Evolutionary conservation across 2,113 vertebrate genomes (phyloP).

Genomic region (Malaclemys terrapin): DNA sequence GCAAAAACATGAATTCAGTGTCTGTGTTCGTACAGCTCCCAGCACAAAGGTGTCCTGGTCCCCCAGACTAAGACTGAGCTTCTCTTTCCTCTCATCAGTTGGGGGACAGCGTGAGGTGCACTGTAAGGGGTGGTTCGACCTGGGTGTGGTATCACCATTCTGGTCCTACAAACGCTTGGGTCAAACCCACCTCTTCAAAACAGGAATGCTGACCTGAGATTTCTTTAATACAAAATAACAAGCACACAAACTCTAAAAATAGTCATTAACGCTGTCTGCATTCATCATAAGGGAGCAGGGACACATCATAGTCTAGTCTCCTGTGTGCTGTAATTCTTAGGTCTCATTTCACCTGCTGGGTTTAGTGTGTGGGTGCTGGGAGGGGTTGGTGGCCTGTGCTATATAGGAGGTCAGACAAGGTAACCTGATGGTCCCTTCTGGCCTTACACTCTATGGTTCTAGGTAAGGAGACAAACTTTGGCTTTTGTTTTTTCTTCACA

Average conservation of each 20-base stretch:
- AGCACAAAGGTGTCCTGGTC: not conserved
- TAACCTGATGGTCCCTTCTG: not conserved
- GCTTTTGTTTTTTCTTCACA: not conserved
- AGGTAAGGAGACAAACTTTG: not conserved
- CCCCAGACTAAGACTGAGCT: not conserved
- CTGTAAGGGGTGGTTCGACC: rapidly evolving
- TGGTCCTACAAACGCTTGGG: not conserved
- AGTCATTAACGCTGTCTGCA: not conserved
- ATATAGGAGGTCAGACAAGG: too few relatives aligned
- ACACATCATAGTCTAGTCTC: not conserved
- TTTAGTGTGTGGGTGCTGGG: not conserved
- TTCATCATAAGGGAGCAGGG: not conserved
- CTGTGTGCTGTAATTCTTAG: not conserved
- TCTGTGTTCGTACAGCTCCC: not conserved
- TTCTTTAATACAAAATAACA: not conserved
- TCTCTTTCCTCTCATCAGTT: not conserved
- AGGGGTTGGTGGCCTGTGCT: not conserved
- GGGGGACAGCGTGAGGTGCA: not conserved
- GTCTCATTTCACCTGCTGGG: not conserved
- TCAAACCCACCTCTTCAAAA: not conserved
- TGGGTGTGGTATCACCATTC: not conserved
- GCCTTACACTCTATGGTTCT: not conserved
- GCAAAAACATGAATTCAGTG: not conserved
- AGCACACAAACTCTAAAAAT: not conserved
- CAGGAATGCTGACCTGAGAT: not conserved